Evolutionary conservation across 2,888 invertebrate genomes (phyloP).

Genomic region (Acleris laterana): DNA sequence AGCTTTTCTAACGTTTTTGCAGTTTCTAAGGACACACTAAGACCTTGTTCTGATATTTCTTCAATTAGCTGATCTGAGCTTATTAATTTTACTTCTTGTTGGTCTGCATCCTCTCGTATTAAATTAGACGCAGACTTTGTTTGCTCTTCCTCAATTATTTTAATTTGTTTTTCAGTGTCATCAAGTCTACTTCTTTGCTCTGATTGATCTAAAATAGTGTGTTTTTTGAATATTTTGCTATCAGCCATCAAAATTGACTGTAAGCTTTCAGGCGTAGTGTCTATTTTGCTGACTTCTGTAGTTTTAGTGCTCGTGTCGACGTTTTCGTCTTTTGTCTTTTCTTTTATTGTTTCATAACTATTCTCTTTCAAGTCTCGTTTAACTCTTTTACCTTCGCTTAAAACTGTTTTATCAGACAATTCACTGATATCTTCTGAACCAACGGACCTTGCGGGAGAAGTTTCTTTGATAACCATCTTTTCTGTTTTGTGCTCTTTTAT

Average conservation of each 20-base stretch:
- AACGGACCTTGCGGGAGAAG: conserved; percentile 68
- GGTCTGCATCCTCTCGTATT: too few species aligned
- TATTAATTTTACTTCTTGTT: not conserved
- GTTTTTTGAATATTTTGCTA: too few species aligned
- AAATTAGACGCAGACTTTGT: too few species aligned
- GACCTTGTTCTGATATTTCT: conserved; percentile 48
- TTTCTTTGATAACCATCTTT: conserved; percentile 53
- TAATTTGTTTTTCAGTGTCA: too few species aligned
- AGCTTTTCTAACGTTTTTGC: conserved; percentile 76
- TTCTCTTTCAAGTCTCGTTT: conserved; percentile 56
- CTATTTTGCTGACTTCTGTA: too few species aligned
- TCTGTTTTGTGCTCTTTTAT: conserved; percentile 39
- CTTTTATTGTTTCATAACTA: not conserved
- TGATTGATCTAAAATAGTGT: too few species aligned
- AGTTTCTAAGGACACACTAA: conserved; percentile 64
- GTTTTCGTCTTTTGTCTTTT: not conserved
- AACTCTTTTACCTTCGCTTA: conserved; percentile 66
- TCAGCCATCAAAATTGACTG: too few species aligned
- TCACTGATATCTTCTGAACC: conserved; percentile 82
- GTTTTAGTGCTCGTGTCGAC: too few species aligned
- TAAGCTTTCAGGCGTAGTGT: too few species aligned
- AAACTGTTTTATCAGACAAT: conserved; percentile 71
- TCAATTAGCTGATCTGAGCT: not conserved
- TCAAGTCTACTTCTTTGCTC: too few species aligned
- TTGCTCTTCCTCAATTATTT: too few species aligned